Evolutionary conservation across 2,113 vertebrate genomes (phyloP).

Genomic region (Galemys pyrenaicus): DNA sequence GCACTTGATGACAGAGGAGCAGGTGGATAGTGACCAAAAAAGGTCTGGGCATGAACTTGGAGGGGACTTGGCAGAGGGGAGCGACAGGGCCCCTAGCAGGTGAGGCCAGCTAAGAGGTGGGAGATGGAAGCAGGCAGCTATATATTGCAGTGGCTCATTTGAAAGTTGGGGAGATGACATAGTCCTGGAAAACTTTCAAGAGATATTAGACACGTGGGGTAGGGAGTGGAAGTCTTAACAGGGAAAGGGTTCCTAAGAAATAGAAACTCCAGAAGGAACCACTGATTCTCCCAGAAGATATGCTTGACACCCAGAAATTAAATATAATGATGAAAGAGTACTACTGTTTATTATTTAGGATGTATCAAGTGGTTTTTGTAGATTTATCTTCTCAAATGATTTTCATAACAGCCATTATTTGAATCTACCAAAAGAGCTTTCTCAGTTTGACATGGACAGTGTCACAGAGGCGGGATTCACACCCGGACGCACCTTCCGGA

Average conservation of each 20-base stretch:
- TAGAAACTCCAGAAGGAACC: constrained; percentile 54
- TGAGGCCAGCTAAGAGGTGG: constrained; percentile 53
- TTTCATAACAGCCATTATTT: background rate
- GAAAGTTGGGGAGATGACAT: constrained; percentile 65
- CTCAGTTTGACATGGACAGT: constrained; percentile 30
- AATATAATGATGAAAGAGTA: background rate
- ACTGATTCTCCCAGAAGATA: background rate
- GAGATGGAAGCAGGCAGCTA: constrained; percentile 40
- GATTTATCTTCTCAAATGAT: background rate
- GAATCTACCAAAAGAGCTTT: background rate
- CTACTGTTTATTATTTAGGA: background rate
- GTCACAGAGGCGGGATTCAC: constrained; percentile 6
- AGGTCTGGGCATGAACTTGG: constrained; percentile 18
- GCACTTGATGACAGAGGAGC: constrained; percentile 74
- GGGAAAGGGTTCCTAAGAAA: constrained; percentile 21
- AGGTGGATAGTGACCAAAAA: constrained; percentile 74
- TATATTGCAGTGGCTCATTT: background rate
- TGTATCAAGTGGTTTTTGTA: background rate
- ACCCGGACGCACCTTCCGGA: background rate
- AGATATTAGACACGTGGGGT: background rate
- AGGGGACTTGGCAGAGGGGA: constrained; percentile 8
- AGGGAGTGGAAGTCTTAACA: background rate
- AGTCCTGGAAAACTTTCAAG: constrained; percentile 63
- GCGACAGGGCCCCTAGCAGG: constrained; percentile 51
- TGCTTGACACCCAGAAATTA: background rate